Percentiles rank a stretch among this genome's conserved stretches.
Conservation (phyloP, 2,888 invertebrate genomes). For the Ctenicera cuprea region DNA sequence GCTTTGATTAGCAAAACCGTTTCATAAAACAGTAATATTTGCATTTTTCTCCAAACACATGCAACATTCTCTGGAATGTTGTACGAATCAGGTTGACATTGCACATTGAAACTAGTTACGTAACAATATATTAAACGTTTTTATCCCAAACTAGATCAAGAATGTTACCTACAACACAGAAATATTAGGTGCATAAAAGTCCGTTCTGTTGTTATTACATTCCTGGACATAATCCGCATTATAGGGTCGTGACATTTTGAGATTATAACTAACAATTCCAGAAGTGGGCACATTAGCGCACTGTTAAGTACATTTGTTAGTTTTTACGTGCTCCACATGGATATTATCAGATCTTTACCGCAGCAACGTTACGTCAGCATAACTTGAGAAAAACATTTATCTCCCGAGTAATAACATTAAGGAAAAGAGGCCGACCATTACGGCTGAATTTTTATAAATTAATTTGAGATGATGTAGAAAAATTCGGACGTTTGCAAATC, state of each 20-base stretch:
- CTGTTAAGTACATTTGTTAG: not conserved
- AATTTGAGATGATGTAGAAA: too few relatives aligned
- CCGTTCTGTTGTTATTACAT: not conserved
- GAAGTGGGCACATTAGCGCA: not conserved
- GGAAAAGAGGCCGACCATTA: not conserved
- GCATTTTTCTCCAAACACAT: not conserved
- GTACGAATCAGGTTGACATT: constrained; percentile 22
- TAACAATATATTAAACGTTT: not conserved
- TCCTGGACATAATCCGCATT: not conserved
- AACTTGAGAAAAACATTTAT: constrained; percentile 6
- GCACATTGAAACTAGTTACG: constrained; percentile 19
- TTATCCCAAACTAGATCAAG: constrained; percentile 10
- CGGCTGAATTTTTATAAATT: too few relatives aligned
- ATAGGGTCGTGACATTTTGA: not conserved
- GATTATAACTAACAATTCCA: not conserved
- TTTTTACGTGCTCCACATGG: constrained; percentile 4
- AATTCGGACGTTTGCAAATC: too few relatives aligned
- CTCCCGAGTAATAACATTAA: not conserved
- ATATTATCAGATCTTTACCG: constrained; percentile 4
- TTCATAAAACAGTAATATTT: not conserved
- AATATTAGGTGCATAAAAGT: not conserved
- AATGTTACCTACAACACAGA: not conserved
- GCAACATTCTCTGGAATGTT: constrained; percentile 20
- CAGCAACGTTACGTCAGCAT: not conserved
- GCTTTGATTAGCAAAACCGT: too few relatives aligned